phyloP scores from a whole-genome alignment of 2,888 invertebrate species.

The Rugalucina vietnamica region DNA sequence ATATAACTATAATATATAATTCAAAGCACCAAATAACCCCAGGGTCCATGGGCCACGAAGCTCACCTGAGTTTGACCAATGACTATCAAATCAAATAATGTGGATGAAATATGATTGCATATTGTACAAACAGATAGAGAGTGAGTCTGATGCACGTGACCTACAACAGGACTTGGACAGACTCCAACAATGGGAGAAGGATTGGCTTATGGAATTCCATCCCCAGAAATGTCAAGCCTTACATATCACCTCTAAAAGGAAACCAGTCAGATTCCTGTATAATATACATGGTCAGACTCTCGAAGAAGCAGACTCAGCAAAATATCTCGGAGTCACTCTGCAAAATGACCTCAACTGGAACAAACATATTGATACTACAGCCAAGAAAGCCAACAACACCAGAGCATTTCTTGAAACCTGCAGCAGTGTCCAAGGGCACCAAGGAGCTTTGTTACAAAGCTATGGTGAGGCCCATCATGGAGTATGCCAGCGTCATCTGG shows the following conservation, averaged over 20 bases:
- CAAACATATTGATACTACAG: slow-evolving; percentile 6
- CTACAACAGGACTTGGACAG: slow-evolving; percentile 34
- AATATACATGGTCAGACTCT: background rate
- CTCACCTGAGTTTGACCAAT: too few relatives aligned
- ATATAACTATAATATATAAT: too few relatives aligned
- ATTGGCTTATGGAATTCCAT: slow-evolving; percentile 51
- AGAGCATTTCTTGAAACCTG: slow-evolving; percentile 2
- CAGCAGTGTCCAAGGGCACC: slow-evolving; percentile 12
- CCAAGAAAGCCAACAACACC: slow-evolving; percentile 15
- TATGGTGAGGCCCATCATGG: slow-evolving; percentile 12
- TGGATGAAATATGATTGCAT: slow-evolving; percentile 41
- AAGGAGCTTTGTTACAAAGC: slow-evolving; percentile 23
- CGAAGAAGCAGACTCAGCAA: background rate
- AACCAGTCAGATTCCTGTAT: background rate
- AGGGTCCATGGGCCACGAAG: too few relatives aligned
- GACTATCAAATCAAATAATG: too few relatives aligned
- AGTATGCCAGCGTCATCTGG: slow-evolving; percentile 22
- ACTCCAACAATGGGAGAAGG: slow-evolving; percentile 42
- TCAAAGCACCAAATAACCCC: too few relatives aligned
- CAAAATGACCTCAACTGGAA: background rate
- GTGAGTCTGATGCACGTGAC: background rate
- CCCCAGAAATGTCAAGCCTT: slow-evolving; percentile 42
- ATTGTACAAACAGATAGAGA: background rate
- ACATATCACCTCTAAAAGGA: slow-evolving; percentile 12
- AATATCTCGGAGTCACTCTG: background rate